phyloP scores from a whole-genome alignment of 2,113 vertebrate genomes.

The Trichechus manatus region DNA sequence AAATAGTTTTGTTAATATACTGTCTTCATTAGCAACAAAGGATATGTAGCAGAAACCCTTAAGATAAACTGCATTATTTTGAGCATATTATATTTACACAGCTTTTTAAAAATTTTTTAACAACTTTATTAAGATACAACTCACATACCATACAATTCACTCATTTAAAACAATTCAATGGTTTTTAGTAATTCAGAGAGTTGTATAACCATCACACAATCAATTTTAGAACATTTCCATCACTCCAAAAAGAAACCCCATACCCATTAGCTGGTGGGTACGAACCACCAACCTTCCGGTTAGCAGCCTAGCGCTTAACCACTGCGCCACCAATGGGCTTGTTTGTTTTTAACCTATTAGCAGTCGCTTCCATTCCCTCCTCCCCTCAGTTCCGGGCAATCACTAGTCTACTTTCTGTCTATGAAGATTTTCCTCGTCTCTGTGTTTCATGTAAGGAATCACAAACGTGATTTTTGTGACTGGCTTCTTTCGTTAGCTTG shows the following conservation, averaged over 20 bases:
- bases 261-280: too few relatives aligned
- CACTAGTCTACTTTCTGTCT: neutral
- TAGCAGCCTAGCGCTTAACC: too few relatives aligned
- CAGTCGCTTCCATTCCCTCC: neutral
- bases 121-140: neutral
- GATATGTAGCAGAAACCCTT: neutral
- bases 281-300: too few relatives aligned
- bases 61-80: neutral
- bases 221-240: neutral
- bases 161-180: too few relatives aligned
- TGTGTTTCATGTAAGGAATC: neutral
- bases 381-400: too few relatives aligned
- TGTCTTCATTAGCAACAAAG: neutral
- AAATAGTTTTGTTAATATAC: neutral
- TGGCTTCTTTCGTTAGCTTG: neutral
- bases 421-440: neutral
- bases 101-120: neutral
- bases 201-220: neutral
- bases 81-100: neutral
- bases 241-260: neutral
- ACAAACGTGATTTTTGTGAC: neutral
- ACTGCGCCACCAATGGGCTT: too few relatives aligned
- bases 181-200: neutral
- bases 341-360: too few relatives aligned
- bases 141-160: too few relatives aligned